Evolutionary conservation across 2,113 vertebrate genomes (phyloP).

Genomic region (Tragelaphus scriptus): DNA sequence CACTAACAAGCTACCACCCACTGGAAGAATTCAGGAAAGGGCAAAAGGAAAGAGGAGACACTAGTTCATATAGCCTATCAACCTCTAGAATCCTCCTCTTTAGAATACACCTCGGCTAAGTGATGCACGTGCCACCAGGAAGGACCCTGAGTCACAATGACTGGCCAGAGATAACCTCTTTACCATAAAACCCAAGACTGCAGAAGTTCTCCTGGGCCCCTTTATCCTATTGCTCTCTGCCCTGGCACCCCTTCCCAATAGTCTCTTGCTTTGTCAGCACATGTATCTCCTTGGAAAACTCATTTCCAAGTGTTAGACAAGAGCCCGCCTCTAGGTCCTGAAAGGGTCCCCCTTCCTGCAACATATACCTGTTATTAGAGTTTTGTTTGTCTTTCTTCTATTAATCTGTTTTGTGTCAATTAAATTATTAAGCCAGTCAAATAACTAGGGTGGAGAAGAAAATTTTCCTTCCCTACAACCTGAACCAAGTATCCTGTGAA

Average conservation of each 20-base stretch:
- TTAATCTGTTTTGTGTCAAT: neutral
- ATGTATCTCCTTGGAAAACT: neutral
- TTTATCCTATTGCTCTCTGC: neutral
- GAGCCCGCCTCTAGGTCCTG: neutral
- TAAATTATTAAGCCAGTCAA: neutral
- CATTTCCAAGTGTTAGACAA: neutral
- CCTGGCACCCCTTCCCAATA: neutral
- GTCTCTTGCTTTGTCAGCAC: neutral
- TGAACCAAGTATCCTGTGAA: neutral
- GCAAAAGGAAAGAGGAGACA: neutral
- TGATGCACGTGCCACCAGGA: rapidly evolving
- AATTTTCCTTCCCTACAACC: neutral
- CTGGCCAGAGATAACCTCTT: neutral
- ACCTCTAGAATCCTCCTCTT: neutral
- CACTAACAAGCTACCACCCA: neutral
- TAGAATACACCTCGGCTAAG: neutral
- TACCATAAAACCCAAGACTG: neutral
- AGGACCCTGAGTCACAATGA: neutral
- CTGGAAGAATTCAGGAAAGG: neutral
- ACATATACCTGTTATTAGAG: neutral
- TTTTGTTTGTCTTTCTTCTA: neutral
- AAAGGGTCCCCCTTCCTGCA: neutral
- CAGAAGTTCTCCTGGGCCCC: neutral
- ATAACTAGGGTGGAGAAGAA: neutral
- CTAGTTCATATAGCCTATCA: neutral